A percentile compares a stretch with the other conserved stretches of the same genome.
phyloP scores from a whole-genome alignment of 1,140 invertebrate species.

The Orius insidiosus region DNA sequence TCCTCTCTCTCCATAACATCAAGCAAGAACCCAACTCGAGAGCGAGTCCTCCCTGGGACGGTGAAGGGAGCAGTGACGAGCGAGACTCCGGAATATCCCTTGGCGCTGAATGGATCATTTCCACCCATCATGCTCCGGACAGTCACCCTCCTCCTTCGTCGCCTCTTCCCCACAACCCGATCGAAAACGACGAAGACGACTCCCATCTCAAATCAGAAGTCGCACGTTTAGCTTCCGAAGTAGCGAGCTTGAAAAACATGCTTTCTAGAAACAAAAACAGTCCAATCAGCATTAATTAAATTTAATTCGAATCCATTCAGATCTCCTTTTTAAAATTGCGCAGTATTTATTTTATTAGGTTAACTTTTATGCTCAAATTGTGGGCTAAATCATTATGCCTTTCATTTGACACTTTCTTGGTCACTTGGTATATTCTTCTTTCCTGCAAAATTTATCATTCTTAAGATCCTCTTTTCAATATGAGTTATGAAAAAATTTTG shows the following conservation, averaged over 20 bases:
- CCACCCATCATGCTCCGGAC: conserved; percentile 16
- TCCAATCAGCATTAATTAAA: conserved; percentile 1
- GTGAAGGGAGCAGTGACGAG: conserved; percentile 70
- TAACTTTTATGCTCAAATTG: too few species aligned
- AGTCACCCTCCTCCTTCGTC: conserved; percentile 24
- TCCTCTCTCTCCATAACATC: conserved; percentile 60
- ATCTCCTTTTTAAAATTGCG: not conserved
- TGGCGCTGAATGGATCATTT: conserved; percentile 40
- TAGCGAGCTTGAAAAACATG: conserved; percentile 63
- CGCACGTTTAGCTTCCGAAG: conserved; percentile 74
- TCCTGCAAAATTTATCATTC: too few species aligned
- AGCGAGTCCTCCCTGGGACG: conserved; percentile 63
- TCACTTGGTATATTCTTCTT: too few species aligned
- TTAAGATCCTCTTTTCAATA: too few species aligned
- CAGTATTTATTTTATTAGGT: too few species aligned
- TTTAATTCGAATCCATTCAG: too few species aligned
- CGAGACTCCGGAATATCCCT: conserved; percentile 73
- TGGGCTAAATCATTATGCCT: too few species aligned
- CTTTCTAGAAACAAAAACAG: conserved; percentile 23
- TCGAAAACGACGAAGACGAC: conserved; percentile 24
- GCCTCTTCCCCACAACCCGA: conserved; percentile 13
- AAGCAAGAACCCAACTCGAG: conserved; percentile 56
- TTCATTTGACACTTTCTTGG: too few species aligned
- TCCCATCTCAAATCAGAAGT: conserved; percentile 65
- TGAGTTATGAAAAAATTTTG: too few species aligned